These are phyloP conservation scores for Bolinopsis microptera DNA, from an alignment of 37 sponge, comb jelly and placozoan genomes.

Conservation along the genomic window DNA sequence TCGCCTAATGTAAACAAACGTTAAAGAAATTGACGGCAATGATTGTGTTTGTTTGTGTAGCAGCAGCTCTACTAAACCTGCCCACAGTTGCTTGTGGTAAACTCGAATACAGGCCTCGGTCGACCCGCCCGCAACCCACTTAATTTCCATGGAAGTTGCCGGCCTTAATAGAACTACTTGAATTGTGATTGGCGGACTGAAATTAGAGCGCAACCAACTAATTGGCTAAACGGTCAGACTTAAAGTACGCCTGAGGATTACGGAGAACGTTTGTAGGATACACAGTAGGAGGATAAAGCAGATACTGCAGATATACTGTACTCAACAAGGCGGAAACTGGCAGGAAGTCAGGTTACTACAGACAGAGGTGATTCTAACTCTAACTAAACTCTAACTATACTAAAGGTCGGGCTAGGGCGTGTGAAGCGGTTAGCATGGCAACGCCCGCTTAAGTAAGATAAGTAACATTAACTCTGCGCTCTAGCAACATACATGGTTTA, in stretches of 20 bases:
- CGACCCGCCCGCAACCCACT: background rate
- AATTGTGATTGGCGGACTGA: background rate
- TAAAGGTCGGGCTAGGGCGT: no score
- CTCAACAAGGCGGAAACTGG: background rate
- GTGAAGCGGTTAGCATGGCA: no score
- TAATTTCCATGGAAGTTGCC: background rate
- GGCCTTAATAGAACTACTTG: background rate
- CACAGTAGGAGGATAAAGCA: background rate
- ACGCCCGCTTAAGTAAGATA: no score
- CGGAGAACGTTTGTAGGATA: background rate
- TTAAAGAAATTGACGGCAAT: background rate
- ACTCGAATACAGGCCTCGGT: background rate
- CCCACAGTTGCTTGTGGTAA: background rate
- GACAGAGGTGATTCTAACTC: no score
- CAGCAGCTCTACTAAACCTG: background rate
- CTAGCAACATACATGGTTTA: background rate
- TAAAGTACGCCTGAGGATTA: background rate
- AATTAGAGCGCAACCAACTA: constrained; percentile 13
- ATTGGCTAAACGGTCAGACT: background rate
- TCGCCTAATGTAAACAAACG: background rate
- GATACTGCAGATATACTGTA: background rate
- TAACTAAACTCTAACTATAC: no score
- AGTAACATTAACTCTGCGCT: background rate
- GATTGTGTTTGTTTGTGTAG: background rate
- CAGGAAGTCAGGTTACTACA: background rate